phyloP scores from a whole-genome alignment of 1,140 invertebrate species.

The Sinonovacula constricta region DNA sequence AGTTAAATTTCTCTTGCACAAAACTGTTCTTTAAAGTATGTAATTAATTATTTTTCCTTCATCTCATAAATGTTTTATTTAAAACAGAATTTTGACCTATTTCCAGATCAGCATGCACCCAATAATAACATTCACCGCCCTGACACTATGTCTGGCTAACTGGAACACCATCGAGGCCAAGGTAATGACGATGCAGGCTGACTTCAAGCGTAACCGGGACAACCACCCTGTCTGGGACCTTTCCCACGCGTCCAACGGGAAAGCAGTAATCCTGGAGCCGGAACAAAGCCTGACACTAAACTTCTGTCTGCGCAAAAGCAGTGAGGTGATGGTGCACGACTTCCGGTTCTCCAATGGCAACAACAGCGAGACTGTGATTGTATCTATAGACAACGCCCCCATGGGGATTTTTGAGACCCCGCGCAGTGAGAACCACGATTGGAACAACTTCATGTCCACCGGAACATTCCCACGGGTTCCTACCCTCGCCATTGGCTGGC shows the following conservation, averaged over 20 bases:
- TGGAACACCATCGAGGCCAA: background rate
- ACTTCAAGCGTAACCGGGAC: conserved; percentile 25
- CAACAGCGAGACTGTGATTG: conserved; percentile 28
- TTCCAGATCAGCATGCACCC: too few relatives aligned
- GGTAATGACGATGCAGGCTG: conserved; percentile 22
- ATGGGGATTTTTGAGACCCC: conserved; percentile 28
- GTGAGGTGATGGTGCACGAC: conserved; percentile 7
- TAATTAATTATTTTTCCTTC: too few relatives aligned
- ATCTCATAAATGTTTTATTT: too few relatives aligned
- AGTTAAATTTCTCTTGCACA: too few relatives aligned
- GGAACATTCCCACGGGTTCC: conserved; percentile 17
- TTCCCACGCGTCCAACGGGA: conserved; percentile 34
- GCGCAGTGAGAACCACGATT: background rate
- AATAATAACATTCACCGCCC: too few relatives aligned
- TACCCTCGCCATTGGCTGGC: conserved; percentile 30
- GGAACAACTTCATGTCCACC: conserved; percentile 43
- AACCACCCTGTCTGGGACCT: conserved; percentile 49
- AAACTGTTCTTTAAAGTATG: too few relatives aligned
- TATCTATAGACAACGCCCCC: conserved; percentile 11
- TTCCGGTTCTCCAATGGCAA: conserved; percentile 51
- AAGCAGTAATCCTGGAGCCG: conserved; percentile 26
- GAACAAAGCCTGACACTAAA: conserved; percentile 20
- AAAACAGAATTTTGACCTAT: too few relatives aligned
- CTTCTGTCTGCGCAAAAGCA: conserved; percentile 25
- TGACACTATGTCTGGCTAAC: too few relatives aligned